These are phyloP conservation scores for Bos indicus DNA, from an alignment of 2,113 vertebrate species.

Conservation along the genomic window DNA sequence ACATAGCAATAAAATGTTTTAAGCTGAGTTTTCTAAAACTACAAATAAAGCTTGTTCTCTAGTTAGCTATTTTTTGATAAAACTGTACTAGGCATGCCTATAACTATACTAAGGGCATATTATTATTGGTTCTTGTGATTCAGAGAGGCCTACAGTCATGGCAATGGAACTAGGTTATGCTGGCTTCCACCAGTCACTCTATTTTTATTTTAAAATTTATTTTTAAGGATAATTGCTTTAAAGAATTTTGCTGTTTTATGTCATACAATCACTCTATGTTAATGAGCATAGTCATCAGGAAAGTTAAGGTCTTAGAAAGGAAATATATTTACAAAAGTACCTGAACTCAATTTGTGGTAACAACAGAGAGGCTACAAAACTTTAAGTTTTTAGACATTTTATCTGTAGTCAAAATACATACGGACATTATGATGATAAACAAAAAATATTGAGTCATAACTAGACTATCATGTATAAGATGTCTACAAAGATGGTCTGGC, in stretches of 20 bases:
- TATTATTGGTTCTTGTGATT: background rate
- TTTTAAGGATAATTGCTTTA: background rate
- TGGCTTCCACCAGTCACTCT: background rate
- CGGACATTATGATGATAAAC: background rate
- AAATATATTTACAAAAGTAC: background rate
- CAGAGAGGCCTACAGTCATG: background rate
- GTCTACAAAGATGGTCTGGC: background rate
- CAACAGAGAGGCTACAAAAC: background rate
- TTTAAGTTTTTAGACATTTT: slow-evolving; percentile 26
- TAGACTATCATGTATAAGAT: background rate
- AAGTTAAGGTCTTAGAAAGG: slow-evolving; percentile 13
- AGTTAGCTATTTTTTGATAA: background rate
- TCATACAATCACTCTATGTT: background rate
- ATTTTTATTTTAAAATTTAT: slow-evolving; percentile 12
- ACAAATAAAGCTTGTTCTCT: slow-evolving; percentile 11
- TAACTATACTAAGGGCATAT: background rate
- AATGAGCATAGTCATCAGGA: background rate
- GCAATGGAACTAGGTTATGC: background rate
- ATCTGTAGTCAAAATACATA: slow-evolving; percentile 10
- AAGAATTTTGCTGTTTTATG: background rate
- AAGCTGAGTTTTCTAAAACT: background rate
- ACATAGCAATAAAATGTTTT: background rate
- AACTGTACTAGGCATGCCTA: background rate
- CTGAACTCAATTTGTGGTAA: background rate
- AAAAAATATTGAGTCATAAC: background rate